phyloP scores from a whole-genome alignment of 2,113 vertebrate species.

The Passer domesticus region DNA sequence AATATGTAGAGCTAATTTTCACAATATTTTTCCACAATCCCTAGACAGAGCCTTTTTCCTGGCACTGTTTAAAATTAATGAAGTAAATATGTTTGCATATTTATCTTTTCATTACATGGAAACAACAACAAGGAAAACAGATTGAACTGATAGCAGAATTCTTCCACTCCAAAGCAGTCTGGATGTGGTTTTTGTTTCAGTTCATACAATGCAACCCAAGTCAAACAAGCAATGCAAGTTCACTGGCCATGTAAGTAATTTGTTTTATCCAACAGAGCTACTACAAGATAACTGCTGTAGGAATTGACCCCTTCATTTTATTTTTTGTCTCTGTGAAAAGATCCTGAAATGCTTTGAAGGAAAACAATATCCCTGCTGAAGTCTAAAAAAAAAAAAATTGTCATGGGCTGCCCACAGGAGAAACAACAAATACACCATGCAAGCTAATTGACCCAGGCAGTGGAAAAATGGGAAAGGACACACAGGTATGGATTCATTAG shows the following conservation, averaged over 20 bases:
- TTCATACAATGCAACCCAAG: slow-evolving; percentile 1
- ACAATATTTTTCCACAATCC: slow-evolving; percentile 61
- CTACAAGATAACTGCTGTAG: background rate
- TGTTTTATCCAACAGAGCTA: slow-evolving; percentile 1
- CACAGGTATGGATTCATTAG: background rate
- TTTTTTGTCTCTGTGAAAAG: background rate
- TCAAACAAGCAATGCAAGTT: background rate
- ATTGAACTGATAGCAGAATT: slow-evolving; percentile 39
- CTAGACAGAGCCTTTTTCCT: slow-evolving; percentile 55
- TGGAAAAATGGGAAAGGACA: background rate
- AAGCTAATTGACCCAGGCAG: background rate
- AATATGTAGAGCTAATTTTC: slow-evolving; percentile 63
- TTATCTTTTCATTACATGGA: slow-evolving; percentile 62
- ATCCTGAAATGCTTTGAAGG: background rate
- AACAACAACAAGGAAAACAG: slow-evolving; percentile 64
- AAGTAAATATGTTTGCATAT: slow-evolving; percentile 69
- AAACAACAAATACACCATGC: background rate
- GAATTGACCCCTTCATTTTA: background rate
- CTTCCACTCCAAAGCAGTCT: slow-evolving; percentile 29
- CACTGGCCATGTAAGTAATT: background rate
- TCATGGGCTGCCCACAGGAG: background rate
- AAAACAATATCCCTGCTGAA: background rate
- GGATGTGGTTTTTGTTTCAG: slow-evolving; percentile 22
- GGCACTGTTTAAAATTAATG: slow-evolving; percentile 68
- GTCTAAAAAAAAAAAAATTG: background rate